These are phyloP conservation scores for Nipponia nippon DNA, from an alignment of 2,113 vertebrate species.

Conservation along the genomic window DNA sequence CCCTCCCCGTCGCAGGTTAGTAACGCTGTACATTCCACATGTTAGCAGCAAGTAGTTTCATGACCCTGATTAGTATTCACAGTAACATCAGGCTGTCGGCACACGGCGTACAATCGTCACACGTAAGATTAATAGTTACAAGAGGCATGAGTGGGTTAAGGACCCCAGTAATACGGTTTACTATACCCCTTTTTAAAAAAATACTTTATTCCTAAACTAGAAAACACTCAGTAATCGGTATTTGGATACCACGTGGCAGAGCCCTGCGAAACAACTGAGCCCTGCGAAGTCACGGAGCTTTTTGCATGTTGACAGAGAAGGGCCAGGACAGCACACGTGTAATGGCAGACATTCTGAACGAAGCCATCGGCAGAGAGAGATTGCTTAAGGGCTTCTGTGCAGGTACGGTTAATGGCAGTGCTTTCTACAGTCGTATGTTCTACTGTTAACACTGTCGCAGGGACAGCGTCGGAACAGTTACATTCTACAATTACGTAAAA, in stretches of 20 bases:
- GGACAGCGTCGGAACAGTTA: background rate
- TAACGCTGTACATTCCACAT: background rate
- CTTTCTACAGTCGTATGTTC: background rate
- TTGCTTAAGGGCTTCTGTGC: conserved; percentile 46
- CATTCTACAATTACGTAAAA: conserved; percentile 51
- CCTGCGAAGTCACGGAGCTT: background rate
- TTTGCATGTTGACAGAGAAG: background rate
- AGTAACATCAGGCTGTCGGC: conserved; percentile 27
- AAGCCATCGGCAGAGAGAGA: conserved; percentile 27
- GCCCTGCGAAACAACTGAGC: conserved; percentile 12
- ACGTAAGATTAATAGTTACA: background rate
- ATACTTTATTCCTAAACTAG: conserved; percentile 66
- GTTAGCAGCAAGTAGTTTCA: conserved; percentile 7
- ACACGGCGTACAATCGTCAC: conserved; percentile 23
- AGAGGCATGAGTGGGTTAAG: conserved; percentile 2
- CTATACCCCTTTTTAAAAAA: conserved; percentile 41
- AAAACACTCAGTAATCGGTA: background rate
- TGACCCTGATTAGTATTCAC: conserved; percentile 28
- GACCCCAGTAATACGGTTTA: background rate
- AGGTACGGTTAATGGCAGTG: conserved; percentile 42
- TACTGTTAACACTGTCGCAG: background rate
- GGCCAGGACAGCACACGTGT: background rate
- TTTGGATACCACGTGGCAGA: conserved; percentile 28
- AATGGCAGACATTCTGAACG: background rate
- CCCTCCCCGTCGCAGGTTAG: background rate